phyloP scores from a whole-genome alignment of 2,797 vertebrate species.

The Aeoliscus strigatus region DNA sequence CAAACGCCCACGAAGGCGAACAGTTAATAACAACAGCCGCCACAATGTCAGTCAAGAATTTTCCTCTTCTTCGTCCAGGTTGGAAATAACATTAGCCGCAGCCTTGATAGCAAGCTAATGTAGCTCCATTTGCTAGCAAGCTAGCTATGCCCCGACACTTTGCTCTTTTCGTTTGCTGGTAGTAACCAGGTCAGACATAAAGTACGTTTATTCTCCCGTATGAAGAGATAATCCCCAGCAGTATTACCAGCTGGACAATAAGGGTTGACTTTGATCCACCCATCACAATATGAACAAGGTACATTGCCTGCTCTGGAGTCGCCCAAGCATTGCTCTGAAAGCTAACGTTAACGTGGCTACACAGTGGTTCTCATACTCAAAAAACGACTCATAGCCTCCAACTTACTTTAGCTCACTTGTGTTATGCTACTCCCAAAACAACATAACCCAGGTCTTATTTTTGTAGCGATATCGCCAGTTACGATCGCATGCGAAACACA shows the following conservation, averaged over 20 bases:
- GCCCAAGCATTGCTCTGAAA: too few species aligned
- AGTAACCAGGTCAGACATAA: not conserved
- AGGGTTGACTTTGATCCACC: too few species aligned
- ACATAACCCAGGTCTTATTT: conserved; percentile 32
- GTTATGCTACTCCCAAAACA: conserved; percentile 15
- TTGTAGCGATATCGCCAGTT: too few species aligned
- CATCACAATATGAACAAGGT: too few species aligned
- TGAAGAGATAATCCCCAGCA: too few species aligned
- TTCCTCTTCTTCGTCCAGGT: too few species aligned
- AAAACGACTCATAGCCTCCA: conserved; percentile 5
- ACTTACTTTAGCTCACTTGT: conserved; percentile 34
- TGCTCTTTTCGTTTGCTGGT: conserved; percentile 11
- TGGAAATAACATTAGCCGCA: conserved; percentile 29
- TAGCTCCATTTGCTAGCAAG: conserved; percentile 39
- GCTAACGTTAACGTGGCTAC: conserved; percentile 46
- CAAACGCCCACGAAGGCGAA: too few species aligned
- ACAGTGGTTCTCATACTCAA: conserved; percentile 12
- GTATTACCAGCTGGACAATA: too few species aligned
- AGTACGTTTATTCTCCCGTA: not conserved
- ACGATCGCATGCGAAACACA: not conserved
- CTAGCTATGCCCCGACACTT: conserved; percentile 44
- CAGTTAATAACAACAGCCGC: too few species aligned
- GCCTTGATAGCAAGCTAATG: conserved; percentile 38
- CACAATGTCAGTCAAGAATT: too few species aligned
- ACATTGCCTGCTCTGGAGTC: too few species aligned